These are phyloP conservation scores for Liasis olivaceus DNA, from an alignment of 2,797 vertebrate species.

Conservation along the genomic window DNA sequence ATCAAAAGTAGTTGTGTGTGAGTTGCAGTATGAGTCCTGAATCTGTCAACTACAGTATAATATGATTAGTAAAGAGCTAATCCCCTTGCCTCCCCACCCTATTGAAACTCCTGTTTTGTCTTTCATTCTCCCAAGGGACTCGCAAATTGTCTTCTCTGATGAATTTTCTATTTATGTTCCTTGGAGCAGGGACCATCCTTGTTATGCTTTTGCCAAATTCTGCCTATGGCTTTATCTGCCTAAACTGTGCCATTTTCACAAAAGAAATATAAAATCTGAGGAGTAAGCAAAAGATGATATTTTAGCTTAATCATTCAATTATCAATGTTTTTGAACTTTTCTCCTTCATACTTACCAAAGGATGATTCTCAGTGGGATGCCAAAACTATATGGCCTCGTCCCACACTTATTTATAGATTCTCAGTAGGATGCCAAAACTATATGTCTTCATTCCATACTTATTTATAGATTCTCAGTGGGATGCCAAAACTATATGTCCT, in stretches of 20 bases:
- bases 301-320: background rate
- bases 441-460: background rate
- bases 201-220: background rate
- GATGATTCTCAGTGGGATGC: background rate
- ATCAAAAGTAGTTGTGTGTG: constrained; percentile 59
- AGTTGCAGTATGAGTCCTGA: constrained; percentile 53
- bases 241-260: background rate
- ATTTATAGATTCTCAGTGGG: background rate
- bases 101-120: background rate
- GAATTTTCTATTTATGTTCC: background rate
- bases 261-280: background rate
- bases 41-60: constrained; percentile 46
- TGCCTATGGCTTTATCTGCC: background rate
- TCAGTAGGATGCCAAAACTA: background rate
- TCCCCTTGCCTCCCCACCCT: too few species aligned
- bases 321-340: background rate
- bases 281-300: background rate
- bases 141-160: background rate
- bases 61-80: background rate
- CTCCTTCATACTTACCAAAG: background rate
- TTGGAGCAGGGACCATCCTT: background rate
- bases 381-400: background rate
- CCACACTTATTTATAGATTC: background rate
- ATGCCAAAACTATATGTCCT: background rate
- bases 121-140: background rate